Percentiles rank a stretch among this genome's conserved stretches.
phyloP scores from a whole-genome alignment of 30 jellyfish, hydroid and myxozoan genomes.

The Haliclystus octoradiatus region DNA sequence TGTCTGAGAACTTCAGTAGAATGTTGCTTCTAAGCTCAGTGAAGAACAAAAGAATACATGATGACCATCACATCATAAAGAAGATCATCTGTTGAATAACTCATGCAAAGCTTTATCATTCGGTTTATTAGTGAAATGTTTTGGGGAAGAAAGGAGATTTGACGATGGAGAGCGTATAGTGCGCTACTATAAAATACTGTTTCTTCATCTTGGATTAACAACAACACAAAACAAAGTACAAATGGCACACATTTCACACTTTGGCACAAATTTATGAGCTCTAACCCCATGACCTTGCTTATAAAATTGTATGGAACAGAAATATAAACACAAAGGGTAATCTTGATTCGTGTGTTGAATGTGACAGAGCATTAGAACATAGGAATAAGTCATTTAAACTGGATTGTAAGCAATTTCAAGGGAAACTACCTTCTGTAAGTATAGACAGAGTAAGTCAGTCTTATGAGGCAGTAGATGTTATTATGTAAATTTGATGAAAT shows the following conservation, averaged over 20 bases:
- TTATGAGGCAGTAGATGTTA: background rate
- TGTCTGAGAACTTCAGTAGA: background rate
- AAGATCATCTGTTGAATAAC: constrained; percentile 12
- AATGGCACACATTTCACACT: constrained; percentile 2
- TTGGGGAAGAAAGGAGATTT: constrained; percentile 7
- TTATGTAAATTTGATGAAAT: too few relatives aligned
- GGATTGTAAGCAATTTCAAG: constrained; percentile 26
- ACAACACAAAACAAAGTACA: too few relatives aligned
- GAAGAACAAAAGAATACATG: too few relatives aligned
- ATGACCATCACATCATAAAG: background rate
- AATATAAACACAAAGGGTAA: constrained; percentile 11
- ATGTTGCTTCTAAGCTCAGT: background rate
- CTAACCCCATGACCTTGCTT: constrained; percentile 3
- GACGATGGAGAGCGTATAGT: constrained; percentile 25
- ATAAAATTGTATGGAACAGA: constrained; percentile 4
- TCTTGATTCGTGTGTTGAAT: constrained; percentile 7
- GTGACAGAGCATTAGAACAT: constrained; percentile 18
- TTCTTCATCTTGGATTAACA: background rate
- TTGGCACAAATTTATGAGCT: constrained; percentile 2
- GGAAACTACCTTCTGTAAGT: constrained; percentile 11
- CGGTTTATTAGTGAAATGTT: constrained; percentile 8
- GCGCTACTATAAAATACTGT: constrained; percentile 2
- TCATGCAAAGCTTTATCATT: background rate
- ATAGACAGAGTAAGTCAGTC: constrained; percentile 14
- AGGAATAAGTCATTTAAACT: constrained; percentile 4